Conservation (phyloP, 2,888 invertebrate species). For the Chloroclystis v-ata region DNA sequence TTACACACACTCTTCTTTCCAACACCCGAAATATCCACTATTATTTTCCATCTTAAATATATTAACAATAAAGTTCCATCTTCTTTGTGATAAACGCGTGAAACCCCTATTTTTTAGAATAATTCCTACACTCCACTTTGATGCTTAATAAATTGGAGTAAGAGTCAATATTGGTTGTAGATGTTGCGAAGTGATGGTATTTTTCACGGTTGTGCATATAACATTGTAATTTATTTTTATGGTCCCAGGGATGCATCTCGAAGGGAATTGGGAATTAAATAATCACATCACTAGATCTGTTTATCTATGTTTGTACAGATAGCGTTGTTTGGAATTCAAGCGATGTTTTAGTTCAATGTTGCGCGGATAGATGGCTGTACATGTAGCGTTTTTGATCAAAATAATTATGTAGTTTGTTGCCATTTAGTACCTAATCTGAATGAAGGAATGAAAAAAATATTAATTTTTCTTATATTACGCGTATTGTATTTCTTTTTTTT, state of each 20-base stretch:
- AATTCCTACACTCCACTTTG: neutral
- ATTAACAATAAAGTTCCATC: neutral
- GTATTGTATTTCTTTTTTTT: too few relatives aligned
- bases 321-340: neutral
- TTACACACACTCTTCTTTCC: neutral
- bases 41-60: neutral
- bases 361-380: constrained; percentile 9
- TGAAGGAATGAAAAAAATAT: too few relatives aligned
- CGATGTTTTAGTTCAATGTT: neutral
- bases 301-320: constrained; percentile 44
- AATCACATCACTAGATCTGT: constrained; percentile 56
- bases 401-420: neutral
- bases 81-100: neutral
- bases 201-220: constrained; percentile 58
- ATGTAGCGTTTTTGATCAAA: neutral
- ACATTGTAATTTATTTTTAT: constrained; percentile 77
- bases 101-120: neutral
- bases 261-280: constrained; percentile 56
- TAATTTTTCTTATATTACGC: too few relatives aligned
- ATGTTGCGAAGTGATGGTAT: neutral
- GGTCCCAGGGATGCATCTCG: constrained; percentile 46
- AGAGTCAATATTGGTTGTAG: neutral
- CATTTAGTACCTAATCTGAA: too few relatives aligned
- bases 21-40: neutral
- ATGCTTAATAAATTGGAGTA: neutral